These are phyloP conservation scores for Onychostoma macrolepis DNA, from an alignment of 2,113 vertebrate species.

Conservation along the genomic window DNA sequence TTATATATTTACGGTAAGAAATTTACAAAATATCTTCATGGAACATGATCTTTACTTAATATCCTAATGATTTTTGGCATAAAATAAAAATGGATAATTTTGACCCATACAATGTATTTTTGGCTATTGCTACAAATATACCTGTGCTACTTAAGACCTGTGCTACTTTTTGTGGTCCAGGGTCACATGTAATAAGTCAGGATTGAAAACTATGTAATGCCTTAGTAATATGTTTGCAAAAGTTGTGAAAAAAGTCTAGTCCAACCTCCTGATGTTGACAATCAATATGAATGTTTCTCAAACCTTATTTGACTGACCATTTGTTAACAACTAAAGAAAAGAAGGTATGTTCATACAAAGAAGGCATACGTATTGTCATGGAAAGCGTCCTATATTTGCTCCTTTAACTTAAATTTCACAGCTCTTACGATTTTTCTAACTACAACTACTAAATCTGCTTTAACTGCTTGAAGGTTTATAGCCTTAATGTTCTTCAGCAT, in stretches of 20 bases:
- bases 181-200: background rate
- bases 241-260: background rate
- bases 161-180: too few relatives aligned
- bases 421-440: background rate
- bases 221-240: background rate
- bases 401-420: background rate
- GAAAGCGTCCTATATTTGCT: background rate
- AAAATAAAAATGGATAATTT: too few relatives aligned
- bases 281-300: background rate
- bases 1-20: too few relatives aligned
- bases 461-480: background rate
- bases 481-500: background rate
- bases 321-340: slow-evolving; percentile 2
- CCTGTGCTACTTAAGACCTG: too few relatives aligned
- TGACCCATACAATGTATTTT: too few relatives aligned
- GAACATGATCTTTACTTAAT: too few relatives aligned
- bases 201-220: background rate
- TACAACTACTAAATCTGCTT: background rate
- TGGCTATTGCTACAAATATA: too few relatives aligned
- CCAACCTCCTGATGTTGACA: background rate
- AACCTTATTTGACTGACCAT: background rate
- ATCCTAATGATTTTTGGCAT: too few relatives aligned
- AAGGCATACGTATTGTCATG: background rate
- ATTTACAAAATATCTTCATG: too few relatives aligned
- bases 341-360: background rate